A percentile compares a stretch with the other conserved stretches of the same genome.
These are phyloP conservation scores for Dendrocopos noguchii DNA, from an alignment of 2,113 vertebrate genomes.

Conservation along the genomic window DNA sequence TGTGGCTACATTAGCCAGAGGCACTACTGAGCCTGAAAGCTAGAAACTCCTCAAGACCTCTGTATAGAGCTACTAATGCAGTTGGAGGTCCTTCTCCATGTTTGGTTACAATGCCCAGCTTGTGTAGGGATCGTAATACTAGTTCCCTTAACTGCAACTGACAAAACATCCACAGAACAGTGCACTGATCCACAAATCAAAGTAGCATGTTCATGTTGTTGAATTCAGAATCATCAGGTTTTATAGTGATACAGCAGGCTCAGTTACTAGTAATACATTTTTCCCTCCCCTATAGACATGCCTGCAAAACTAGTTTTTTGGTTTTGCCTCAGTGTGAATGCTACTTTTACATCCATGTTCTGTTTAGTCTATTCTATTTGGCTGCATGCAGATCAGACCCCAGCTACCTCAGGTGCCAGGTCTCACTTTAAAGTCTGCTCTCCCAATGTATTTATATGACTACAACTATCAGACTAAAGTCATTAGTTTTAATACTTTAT, in stretches of 20 bases:
- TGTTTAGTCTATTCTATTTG: constrained; percentile 31
- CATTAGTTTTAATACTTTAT: constrained; percentile 28
- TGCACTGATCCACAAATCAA: neutral
- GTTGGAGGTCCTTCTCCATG: neutral
- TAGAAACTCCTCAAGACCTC: neutral
- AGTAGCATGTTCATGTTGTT: neutral
- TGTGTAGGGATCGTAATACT: neutral
- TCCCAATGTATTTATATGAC: neutral
- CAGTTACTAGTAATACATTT: neutral
- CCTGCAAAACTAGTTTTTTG: neutral
- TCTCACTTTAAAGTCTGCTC: constrained; percentile 25
- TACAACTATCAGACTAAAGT: constrained; percentile 24
- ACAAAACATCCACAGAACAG: neutral
- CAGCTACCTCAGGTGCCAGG: neutral
- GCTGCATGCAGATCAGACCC: constrained; percentile 13
- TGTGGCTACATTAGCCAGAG: neutral
- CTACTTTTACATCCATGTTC: neutral
- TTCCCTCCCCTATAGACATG: neutral
- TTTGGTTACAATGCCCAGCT: neutral
- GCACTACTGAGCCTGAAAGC: neutral
- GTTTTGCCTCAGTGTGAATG: neutral
- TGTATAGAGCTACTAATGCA: neutral
- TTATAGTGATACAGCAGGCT: neutral
- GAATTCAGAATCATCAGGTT: neutral
- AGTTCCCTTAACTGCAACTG: neutral